Evolutionary conservation across 2,113 vertebrate species (phyloP).

Genomic region (Tichodroma muraria): DNA sequence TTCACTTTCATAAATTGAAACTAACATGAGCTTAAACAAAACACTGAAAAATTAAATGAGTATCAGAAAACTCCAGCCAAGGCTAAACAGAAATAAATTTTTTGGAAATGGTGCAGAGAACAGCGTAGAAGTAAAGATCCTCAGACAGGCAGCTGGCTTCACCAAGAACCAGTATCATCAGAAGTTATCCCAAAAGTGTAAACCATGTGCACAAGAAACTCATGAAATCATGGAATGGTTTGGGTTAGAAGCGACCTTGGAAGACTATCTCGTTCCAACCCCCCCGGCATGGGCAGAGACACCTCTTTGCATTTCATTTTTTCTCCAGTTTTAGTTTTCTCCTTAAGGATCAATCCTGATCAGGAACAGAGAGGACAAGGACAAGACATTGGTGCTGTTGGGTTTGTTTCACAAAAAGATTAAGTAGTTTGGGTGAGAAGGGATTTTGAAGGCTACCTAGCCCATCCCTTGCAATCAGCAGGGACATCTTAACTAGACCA

Average conservation of each 20-base stretch:
- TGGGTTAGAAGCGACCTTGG: neutral
- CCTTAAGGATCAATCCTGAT: neutral
- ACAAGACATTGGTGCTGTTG: neutral
- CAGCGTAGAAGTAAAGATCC: neutral
- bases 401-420: neutral
- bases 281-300: neutral
- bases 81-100: neutral
- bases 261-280: neutral
- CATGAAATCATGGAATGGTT: neutral
- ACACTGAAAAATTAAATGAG: neutral
- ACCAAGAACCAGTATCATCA: neutral
- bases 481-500: neutral
- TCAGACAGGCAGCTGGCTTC: neutral
- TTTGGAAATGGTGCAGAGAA: neutral
- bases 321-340: neutral
- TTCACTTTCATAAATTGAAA: neutral
- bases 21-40: neutral
- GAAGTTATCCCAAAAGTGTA: neutral
- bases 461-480: neutral
- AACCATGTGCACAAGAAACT: neutral
- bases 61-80: neutral
- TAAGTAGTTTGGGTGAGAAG: neutral
- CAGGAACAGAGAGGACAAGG: neutral
- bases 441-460: neutral
- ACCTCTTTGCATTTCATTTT: neutral